phyloP scores from a whole-genome alignment of 2,888 invertebrate genomes.

The Tillus elongatus region DNA sequence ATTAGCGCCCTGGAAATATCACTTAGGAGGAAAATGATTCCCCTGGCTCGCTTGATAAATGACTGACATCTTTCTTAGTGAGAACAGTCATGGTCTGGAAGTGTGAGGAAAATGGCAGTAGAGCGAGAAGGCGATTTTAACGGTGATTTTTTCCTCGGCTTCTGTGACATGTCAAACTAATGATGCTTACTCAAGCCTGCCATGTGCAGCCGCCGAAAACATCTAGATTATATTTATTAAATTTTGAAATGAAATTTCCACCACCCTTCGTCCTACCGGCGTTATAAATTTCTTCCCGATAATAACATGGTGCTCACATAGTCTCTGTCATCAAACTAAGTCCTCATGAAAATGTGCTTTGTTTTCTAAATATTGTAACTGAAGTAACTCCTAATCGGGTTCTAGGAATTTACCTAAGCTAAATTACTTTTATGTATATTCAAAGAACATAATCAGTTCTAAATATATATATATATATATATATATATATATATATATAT shows the following conservation, averaged over 20 bases:
- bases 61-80: constrained; percentile 38
- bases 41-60: constrained; percentile 35
- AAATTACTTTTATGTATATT: no score
- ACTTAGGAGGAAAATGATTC: constrained; percentile 32
- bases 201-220: constrained; percentile 29
- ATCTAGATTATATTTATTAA: not conserved
- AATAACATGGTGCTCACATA: no score
- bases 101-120: constrained; percentile 25
- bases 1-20: constrained; percentile 39
- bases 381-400: no score
- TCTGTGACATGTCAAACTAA: constrained; percentile 36
- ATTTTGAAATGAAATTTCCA: not conserved
- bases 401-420: no score
- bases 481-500: no score
- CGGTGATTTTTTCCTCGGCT: constrained; percentile 18
- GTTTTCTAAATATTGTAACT: no score
- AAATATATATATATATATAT: no score
- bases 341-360: no score
- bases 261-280: no score
- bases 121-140: constrained; percentile 15
- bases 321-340: no score
- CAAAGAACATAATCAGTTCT: no score
- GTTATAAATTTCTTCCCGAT: no score
- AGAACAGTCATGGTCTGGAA: constrained; percentile 26
- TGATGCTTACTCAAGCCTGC: constrained; percentile 33